Evolutionary conservation across 2,888 invertebrate species (phyloP).

Genomic region (Eubasilissa splendida): DNA sequence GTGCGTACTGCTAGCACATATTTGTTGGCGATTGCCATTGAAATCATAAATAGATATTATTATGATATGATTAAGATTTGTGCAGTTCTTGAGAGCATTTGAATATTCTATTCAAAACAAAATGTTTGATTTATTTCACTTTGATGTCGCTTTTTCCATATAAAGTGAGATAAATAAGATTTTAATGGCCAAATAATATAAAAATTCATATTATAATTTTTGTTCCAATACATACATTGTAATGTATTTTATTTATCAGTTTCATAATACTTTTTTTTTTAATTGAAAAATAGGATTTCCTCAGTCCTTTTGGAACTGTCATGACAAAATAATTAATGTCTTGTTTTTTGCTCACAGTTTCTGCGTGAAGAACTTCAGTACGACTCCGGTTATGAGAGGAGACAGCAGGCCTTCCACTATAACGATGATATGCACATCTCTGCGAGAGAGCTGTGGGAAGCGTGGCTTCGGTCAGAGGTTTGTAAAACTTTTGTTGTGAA

Average conservation of each 20-base stretch:
- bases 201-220: too few species aligned
- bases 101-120: too few species aligned
- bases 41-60: too few species aligned
- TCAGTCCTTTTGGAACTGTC: too few species aligned
- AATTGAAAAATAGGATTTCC: neutral
- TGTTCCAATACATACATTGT: neutral
- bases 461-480: constrained; percentile 95
- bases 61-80: too few species aligned
- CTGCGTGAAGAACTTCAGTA: constrained; percentile 96
- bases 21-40: too few species aligned
- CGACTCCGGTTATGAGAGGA: constrained; percentile 92
- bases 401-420: constrained; percentile 95
- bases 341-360: constrained; percentile 77
- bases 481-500: neutral
- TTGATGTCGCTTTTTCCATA: neutral
- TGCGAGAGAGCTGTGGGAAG: constrained; percentile 97
- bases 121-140: too few species aligned
- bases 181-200: neutral
- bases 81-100: too few species aligned
- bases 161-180: neutral
- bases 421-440: constrained; percentile 99
- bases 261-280: neutral
- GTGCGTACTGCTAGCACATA: too few species aligned
- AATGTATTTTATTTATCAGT: constrained; percentile 11
- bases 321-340: too few species aligned